phyloP scores from a whole-genome alignment of 2,113 vertebrate species.

The Amblyornis subalaris region DNA sequence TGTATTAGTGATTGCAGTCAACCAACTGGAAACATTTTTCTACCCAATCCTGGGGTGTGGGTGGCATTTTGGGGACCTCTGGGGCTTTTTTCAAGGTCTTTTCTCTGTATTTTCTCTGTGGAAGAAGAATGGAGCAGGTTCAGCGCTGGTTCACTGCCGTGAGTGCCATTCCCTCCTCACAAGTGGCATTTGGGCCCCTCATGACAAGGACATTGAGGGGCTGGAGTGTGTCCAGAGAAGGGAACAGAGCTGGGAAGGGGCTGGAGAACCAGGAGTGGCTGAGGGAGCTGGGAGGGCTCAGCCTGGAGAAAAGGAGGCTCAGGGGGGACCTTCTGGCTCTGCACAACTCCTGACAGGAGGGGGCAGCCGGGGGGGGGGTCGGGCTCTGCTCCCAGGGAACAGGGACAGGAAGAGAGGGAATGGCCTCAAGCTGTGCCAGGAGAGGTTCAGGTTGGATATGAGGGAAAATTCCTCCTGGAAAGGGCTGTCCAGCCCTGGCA shows the following conservation, averaged over 20 bases:
- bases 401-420: neutral
- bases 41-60: fast-evolving
- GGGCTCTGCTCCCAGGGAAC: neutral
- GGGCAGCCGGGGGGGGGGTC: fast-evolving
- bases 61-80: neutral
- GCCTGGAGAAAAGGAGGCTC: neutral
- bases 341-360: neutral
- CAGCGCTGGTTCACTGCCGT: neutral
- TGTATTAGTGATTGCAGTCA: neutral
- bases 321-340: neutral
- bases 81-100: neutral
- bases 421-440: neutral
- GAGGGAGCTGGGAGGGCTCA: neutral
- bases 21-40: neutral
- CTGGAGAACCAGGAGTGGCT: neutral
- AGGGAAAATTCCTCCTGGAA: neutral
- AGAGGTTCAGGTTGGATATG: neutral
- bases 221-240: neutral
- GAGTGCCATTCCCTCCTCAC: neutral
- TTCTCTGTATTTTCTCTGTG: neutral
- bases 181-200: neutral
- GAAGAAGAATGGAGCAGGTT: fast-evolving
- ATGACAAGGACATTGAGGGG: neutral
- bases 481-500: neutral
- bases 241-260: fast-evolving